phyloP scores from a whole-genome alignment of 2,113 vertebrate species.

The Steatornis caripensis region DNA sequence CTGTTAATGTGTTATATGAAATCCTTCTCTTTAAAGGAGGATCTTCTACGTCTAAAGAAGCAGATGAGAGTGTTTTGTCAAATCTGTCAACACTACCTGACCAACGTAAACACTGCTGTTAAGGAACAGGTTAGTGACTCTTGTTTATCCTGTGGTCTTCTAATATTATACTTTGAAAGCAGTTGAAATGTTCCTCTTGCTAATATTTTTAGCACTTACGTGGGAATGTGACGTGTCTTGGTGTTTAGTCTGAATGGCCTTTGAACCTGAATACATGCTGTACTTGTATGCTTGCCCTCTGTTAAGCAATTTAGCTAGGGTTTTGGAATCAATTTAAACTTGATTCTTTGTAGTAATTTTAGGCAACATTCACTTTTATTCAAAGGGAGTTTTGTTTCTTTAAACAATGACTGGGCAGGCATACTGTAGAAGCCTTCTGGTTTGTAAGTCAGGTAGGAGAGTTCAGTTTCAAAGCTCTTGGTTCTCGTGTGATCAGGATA shows the following conservation, averaged over 20 bases:
- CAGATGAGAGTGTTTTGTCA: constrained; percentile 98
- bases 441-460: not conserved
- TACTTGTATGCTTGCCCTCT: not conserved
- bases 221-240: not conserved
- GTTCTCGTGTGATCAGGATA: not conserved
- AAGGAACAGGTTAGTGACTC: constrained; percentile 91
- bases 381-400: not conserved
- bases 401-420: no score
- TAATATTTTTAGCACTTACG: not conserved
- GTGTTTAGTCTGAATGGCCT: not conserved
- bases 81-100: constrained; percentile 98
- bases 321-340: not conserved
- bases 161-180: not conserved
- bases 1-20: not conserved
- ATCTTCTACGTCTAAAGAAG: constrained; percentile 91
- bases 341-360: not conserved
- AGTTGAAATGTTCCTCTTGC: not conserved
- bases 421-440: not conserved
- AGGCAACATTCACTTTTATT: not conserved
- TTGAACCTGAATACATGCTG: not conserved
- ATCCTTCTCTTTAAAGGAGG: constrained; percentile 79
- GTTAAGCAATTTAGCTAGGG: not conserved
- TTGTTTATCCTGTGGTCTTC: not conserved
- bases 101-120: constrained; percentile 95
- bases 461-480: not conserved